phyloP scores from a whole-genome alignment of 2,113 vertebrate species.

The Holacanthus passer region DNA sequence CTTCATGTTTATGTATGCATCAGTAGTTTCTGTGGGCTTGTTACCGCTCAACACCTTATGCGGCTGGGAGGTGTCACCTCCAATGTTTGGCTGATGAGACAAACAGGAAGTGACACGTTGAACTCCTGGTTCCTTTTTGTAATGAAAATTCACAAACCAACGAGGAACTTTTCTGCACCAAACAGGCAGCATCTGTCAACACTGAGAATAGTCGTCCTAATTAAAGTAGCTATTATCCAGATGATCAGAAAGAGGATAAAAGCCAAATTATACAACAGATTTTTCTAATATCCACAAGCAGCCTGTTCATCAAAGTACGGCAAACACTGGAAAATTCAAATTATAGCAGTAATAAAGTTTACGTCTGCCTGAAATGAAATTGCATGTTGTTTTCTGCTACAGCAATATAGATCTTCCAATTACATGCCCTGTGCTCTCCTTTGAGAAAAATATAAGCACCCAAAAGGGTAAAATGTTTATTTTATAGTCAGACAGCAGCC shows the following conservation, averaged over 20 bases:
- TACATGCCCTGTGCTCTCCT: neutral
- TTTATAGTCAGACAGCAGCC: neutral
- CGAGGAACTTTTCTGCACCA: neutral
- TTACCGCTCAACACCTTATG: constrained; percentile 28
- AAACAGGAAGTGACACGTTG: constrained; percentile 32
- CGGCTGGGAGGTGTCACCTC: constrained; percentile 3
- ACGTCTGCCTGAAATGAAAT: neutral
- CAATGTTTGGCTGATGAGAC: constrained; percentile 7
- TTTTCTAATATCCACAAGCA: constrained; percentile 26
- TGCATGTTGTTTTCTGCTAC: constrained; percentile 1
- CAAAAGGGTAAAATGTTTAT: neutral
- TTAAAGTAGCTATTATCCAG: constrained; percentile 40
- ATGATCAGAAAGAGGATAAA: constrained; percentile 28
- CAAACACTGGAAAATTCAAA: constrained; percentile 18
- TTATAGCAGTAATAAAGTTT: neutral
- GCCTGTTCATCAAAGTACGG: constrained; percentile 37
- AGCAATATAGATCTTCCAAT: neutral
- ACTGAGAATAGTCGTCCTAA: neutral
- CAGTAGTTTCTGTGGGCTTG: constrained; percentile 10
- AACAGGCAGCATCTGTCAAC: constrained; percentile 26
- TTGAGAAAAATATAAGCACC: neutral
- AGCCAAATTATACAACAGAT: constrained; percentile 35
- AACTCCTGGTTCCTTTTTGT: neutral
- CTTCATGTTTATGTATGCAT: constrained; percentile 40
- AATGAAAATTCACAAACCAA: constrained; percentile 18